Percentiles rank a stretch among this genome's conserved stretches.
These are phyloP conservation scores for Zoroaster sp. DNA, from an alignment of 53 echinoderm and acorn worm genomes.

Conservation along the genomic window DNA sequence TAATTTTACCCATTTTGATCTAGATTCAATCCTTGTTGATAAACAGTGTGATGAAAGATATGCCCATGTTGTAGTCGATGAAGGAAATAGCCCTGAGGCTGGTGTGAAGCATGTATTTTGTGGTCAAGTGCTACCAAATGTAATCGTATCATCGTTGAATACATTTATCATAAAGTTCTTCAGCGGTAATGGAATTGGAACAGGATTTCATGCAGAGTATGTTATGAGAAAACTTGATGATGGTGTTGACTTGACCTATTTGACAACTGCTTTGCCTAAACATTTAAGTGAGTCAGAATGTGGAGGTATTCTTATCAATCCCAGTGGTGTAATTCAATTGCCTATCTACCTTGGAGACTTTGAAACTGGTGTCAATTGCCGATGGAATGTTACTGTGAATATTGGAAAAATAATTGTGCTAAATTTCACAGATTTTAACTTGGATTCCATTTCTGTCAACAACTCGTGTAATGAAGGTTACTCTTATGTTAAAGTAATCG, in stretches of 20 bases:
- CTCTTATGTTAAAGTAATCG: slow-evolving; percentile 11
- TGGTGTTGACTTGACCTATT: neutral
- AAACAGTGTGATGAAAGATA: neutral
- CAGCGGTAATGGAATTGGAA: slow-evolving; percentile 15
- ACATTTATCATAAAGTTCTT: neutral
- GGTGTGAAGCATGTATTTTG: slow-evolving; percentile 14
- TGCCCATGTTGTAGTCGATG: neutral
- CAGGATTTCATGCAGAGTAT: slow-evolving; percentile 14
- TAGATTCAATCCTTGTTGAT: neutral
- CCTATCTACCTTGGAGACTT: slow-evolving; percentile 9
- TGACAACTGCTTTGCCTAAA: neutral
- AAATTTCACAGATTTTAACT: slow-evolving; percentile 20
- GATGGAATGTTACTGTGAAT: slow-evolving; percentile 35
- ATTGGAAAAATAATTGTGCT: slow-evolving; percentile 1
- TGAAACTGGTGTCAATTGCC: slow-evolving; percentile 1
- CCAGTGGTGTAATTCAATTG: neutral
- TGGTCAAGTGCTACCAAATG: neutral
- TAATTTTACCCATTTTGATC: slow-evolving; percentile 39
- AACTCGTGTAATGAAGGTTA: slow-evolving; percentile 12
- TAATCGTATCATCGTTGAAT: neutral
- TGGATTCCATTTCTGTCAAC: neutral
- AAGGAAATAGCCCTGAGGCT: neutral
- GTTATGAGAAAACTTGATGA: neutral
- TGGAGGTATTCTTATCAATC: neutral
- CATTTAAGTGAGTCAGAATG: no score